Evolutionary conservation across 2,888 invertebrate species (phyloP).

Genomic region (Parnassius mnemosyne): DNA sequence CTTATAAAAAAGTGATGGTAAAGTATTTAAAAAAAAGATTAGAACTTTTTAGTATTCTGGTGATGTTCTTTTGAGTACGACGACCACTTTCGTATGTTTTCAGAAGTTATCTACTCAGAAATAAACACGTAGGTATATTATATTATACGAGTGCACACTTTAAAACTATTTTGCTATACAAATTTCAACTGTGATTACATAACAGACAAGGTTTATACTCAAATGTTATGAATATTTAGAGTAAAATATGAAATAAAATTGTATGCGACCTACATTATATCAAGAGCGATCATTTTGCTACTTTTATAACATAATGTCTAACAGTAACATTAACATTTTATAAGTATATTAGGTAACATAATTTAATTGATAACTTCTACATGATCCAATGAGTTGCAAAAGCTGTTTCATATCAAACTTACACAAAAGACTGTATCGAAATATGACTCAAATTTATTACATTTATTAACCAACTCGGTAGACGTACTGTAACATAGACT

Average conservation of each 20-base stretch:
- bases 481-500: not conserved
- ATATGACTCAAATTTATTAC: not conserved
- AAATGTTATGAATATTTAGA: not conserved
- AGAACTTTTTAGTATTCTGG: too few relatives aligned
- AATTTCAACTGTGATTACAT: not conserved
- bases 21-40: too few relatives aligned
- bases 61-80: too few relatives aligned
- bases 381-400: too few relatives aligned
- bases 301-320: too few relatives aligned
- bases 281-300: too few relatives aligned
- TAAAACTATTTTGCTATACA: not conserved
- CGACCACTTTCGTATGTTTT: too few relatives aligned
- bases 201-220: not conserved
- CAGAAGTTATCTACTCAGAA: too few relatives aligned
- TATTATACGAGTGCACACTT: constrained; percentile 9
- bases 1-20: too few relatives aligned
- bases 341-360: not conserved
- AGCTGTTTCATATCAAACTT: not conserved
- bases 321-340: too few relatives aligned
- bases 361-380: not conserved
- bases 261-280: not conserved
- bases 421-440: not conserved
- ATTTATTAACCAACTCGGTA: not conserved
- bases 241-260: not conserved
- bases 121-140: not conserved